Conservation (phyloP, 2,113 vertebrate genomes). For the Illadopsis cleaveri region DNA sequence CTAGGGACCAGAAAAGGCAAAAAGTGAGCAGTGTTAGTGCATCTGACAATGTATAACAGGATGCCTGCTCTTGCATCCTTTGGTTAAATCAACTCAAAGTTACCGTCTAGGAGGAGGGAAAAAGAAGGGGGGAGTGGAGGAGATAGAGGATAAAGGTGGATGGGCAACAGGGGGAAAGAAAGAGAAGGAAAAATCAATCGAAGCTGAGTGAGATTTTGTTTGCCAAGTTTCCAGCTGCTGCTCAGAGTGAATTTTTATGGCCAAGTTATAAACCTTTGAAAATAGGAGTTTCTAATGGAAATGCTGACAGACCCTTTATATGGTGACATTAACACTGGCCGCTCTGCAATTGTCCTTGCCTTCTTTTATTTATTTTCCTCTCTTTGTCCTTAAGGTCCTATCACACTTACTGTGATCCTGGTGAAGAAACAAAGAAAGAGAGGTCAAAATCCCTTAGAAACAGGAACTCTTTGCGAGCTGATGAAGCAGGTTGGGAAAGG, state of each 20-base stretch:
- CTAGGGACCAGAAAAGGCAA: neutral
- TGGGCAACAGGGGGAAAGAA: neutral
- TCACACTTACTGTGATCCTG: neutral
- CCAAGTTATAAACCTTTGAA: constrained; percentile 65
- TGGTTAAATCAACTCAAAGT: neutral
- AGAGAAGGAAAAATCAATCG: constrained; percentile 38
- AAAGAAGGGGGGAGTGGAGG: neutral
- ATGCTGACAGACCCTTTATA: constrained; percentile 65
- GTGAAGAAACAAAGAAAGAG: neutral
- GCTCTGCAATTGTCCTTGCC: constrained; percentile 38
- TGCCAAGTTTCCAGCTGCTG: constrained; percentile 52
- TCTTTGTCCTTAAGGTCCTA: constrained; percentile 34
- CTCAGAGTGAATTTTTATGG: constrained; percentile 63
- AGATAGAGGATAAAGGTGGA: neutral
- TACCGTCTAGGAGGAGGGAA: neutral
- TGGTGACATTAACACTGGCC: constrained; percentile 43
- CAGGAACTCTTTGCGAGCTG: neutral
- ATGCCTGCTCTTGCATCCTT: neutral
- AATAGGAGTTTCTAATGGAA: constrained; percentile 66
- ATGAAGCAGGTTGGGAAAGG: neutral
- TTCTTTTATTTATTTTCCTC: constrained; percentile 40
- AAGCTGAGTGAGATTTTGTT: constrained; percentile 38
- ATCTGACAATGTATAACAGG: neutral
- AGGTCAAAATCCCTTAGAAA: neutral
- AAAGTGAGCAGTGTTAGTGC: neutral